Percentiles rank a stretch among this genome's conserved stretches.
Conservation (phyloP, 1,140 invertebrate genomes). For the Drosophila kurseongensis region DNA sequence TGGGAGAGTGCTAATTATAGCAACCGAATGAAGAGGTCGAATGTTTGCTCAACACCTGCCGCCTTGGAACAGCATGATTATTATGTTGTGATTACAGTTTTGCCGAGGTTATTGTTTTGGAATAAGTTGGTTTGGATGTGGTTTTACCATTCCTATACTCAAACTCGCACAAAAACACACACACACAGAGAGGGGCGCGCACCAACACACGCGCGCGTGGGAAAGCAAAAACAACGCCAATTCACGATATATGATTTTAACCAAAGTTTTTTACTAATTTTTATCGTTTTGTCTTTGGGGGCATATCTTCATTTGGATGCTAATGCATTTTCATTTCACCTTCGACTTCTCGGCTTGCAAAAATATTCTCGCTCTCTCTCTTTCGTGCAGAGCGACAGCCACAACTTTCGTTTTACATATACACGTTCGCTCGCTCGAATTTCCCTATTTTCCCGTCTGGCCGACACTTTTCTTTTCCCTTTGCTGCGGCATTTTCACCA, state of each 20-base stretch:
- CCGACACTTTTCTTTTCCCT: slow-evolving; percentile 7
- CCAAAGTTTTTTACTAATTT: slow-evolving; percentile 45
- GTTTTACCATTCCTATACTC: slow-evolving; percentile 37
- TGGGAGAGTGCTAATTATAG: slow-evolving; percentile 41
- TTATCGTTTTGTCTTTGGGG: slow-evolving; percentile 13
- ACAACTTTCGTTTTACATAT: slow-evolving; percentile 72
- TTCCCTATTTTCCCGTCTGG: slow-evolving; percentile 28
- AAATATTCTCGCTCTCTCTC: slow-evolving; percentile 60
- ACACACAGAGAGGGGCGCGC: slow-evolving; percentile 20
- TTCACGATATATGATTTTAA: slow-evolving; percentile 38
- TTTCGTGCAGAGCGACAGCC: slow-evolving; percentile 47
- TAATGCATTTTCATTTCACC: slow-evolving; percentile 56
- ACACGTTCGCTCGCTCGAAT: slow-evolving; percentile 23
- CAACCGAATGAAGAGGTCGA: slow-evolving; percentile 4
- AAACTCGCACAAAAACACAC: slow-evolving; percentile 13
- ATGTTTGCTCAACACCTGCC: slow-evolving; percentile 26
- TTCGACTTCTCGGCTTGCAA: slow-evolving; percentile 53
- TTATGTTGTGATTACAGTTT: slow-evolving; percentile 24
- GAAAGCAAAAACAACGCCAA: slow-evolving; percentile 59
- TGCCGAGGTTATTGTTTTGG: slow-evolving; percentile 21
- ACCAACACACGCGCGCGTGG: slow-evolving; percentile 19
- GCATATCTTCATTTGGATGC: slow-evolving; percentile 38
- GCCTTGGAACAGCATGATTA: slow-evolving; percentile 26
- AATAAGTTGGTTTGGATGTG: slow-evolving; percentile 11
- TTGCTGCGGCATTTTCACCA: slow-evolving; percentile 21